These are phyloP conservation scores for Adoxophyes honmai DNA, from an alignment of 1,140 invertebrate genomes.

Conservation along the genomic window DNA sequence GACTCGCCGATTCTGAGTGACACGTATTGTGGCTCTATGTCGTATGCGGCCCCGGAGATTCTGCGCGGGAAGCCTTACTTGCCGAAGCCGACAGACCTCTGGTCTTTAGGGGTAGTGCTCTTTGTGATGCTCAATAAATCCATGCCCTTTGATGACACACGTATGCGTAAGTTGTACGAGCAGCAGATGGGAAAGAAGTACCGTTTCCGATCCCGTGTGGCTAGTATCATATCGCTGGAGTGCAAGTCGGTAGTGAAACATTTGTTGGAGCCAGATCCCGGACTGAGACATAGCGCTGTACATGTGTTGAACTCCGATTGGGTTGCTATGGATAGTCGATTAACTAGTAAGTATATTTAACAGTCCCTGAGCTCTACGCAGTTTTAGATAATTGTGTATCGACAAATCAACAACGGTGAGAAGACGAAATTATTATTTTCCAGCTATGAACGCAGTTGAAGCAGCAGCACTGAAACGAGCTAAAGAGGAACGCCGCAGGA, in stretches of 20 bases:
- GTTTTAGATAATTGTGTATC: no score
- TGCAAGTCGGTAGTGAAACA: constrained; percentile 78
- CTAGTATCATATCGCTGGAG: constrained; percentile 63
- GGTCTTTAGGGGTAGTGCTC: constrained; percentile 84
- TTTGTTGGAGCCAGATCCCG: constrained; percentile 82
- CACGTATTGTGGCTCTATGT: constrained; percentile 85
- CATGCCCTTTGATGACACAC: constrained; percentile 90
- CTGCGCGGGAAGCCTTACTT: constrained; percentile 81
- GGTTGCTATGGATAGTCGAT: constrained; percentile 72
- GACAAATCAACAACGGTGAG: no score
- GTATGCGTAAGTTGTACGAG: constrained; percentile 84
- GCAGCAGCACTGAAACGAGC: constrained; percentile 60
- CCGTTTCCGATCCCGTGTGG: constrained; percentile 81
- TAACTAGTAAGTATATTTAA: constrained; percentile 62
- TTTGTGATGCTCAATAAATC: constrained; percentile 86
- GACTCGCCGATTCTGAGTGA: constrained; percentile 79
- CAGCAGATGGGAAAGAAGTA: constrained; percentile 79
- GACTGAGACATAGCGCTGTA: constrained; percentile 48
- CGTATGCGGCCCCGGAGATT: constrained; percentile 85
- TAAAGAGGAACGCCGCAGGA: constrained; percentile 51
- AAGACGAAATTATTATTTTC: constrained; percentile 19
- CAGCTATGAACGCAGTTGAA: constrained; percentile 67
- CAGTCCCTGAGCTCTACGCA: no score
- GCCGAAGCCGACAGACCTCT: constrained; percentile 81
- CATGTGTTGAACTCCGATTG: constrained; percentile 62